Evolutionary conservation across 2,888 invertebrate genomes (phyloP).

Genomic region (Lepidocyrtinus sp.): DNA sequence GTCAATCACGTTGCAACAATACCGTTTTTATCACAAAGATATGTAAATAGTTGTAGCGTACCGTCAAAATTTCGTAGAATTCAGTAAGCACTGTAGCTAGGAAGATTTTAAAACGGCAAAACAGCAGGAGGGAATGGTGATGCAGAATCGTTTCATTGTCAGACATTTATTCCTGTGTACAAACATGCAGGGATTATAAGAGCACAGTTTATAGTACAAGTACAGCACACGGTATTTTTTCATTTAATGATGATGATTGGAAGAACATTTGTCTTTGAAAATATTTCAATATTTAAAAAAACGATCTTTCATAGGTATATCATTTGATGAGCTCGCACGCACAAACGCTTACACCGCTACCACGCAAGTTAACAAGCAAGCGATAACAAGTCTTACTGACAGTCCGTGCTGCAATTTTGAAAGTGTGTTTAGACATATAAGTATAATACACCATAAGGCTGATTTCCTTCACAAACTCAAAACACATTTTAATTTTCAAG

Average conservation of each 20-base stretch:
- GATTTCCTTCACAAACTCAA: not conserved
- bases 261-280: not conserved
- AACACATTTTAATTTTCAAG: not conserved
- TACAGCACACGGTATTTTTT: not conserved
- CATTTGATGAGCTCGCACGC: slow-evolving; percentile 36
- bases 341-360: not conserved
- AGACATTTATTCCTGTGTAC: not conserved
- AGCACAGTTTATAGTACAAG: no score
- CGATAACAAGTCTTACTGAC: slow-evolving; percentile 27
- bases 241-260: not conserved
- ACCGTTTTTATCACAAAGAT: no score
- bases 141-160: not conserved
- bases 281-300: not conserved
- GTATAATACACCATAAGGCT: not conserved
- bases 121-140: slow-evolving; percentile 54
- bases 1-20: no score
- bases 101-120: slow-evolving; percentile 50
- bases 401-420: slow-evolving; percentile 1
- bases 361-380: slow-evolving; percentile 25
- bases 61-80: no score
- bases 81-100: no score
- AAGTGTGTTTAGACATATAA: not conserved
- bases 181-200: not conserved
- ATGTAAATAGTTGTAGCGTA: no score
- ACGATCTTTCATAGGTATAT: not conserved